phyloP scores from a whole-genome alignment of 2,113 vertebrate species.

The Dromas ardeola region DNA sequence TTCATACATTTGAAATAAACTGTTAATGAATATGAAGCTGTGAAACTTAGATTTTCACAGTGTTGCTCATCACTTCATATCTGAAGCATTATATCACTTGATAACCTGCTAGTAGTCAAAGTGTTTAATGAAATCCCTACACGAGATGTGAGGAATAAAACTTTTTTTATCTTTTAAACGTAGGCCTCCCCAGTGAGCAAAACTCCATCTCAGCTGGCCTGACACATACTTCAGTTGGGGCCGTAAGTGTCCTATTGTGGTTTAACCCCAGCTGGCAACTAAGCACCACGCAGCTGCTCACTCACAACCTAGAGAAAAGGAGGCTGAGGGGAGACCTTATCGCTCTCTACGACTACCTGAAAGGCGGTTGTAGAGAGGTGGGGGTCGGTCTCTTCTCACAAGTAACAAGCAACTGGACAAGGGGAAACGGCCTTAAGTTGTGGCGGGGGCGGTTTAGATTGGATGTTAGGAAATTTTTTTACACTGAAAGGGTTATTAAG shows the following conservation, averaged over 20 bases:
- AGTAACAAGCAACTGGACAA: too few species aligned
- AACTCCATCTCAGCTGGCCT: not conserved
- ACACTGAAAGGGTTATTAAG: too few species aligned
- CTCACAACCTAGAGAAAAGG: not conserved
- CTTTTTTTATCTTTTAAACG: not conserved
- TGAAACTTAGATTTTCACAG: not conserved
- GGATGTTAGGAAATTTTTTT: too few species aligned
- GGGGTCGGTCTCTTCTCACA: too few species aligned
- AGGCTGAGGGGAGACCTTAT: too few species aligned
- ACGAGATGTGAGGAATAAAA: not conserved
- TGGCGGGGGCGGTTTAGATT: too few species aligned
- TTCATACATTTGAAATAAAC: not conserved
- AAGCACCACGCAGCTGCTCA: not conserved
- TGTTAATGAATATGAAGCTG: not conserved
- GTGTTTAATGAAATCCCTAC: not conserved
- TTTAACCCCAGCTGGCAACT: not conserved
- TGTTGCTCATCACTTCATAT: not conserved
- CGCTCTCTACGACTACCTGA: too few species aligned
- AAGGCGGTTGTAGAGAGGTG: too few species aligned
- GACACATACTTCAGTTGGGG: not conserved
- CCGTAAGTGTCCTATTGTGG: not conserved
- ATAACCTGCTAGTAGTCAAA: not conserved
- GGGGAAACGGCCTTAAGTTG: too few species aligned
- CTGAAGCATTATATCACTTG: not conserved
- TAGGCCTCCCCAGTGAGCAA: not conserved